These are phyloP conservation scores for Lichenostomus cassidix DNA, from an alignment of 2,113 vertebrate genomes.

Conservation along the genomic window DNA sequence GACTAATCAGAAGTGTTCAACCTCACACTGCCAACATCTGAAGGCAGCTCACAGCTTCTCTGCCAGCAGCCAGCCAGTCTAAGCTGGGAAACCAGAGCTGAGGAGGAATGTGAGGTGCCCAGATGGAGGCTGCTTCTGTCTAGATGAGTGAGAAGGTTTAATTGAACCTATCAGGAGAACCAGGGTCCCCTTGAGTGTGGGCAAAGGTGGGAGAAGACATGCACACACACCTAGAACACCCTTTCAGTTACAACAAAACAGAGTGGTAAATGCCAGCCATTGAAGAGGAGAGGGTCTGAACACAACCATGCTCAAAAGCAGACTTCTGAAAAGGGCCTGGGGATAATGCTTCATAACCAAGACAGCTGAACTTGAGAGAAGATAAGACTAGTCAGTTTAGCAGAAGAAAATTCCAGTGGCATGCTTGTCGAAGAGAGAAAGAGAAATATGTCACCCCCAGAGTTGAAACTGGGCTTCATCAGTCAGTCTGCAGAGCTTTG, in stretches of 20 bases:
- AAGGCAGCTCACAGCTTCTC: constrained; percentile 4
- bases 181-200: background rate
- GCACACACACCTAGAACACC: background rate
- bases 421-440: background rate
- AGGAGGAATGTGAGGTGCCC: background rate
- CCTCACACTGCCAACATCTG: background rate
- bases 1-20: background rate
- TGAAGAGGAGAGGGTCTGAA: background rate
- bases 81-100: background rate
- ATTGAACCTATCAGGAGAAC: background rate
- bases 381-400: background rate
- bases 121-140: constrained; percentile 9
- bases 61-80: constrained; percentile 6
- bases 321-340: background rate
- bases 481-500: background rate
- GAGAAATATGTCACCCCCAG: background rate
- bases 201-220: background rate
- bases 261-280: background rate
- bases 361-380: background rate
- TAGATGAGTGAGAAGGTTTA: background rate
- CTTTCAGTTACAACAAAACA: background rate
- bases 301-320: background rate
- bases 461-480: background rate
- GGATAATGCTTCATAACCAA: background rate
- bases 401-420: background rate